phyloP scores from a whole-genome alignment of 2,797 vertebrate genomes.

The Enoplosus armatus region DNA sequence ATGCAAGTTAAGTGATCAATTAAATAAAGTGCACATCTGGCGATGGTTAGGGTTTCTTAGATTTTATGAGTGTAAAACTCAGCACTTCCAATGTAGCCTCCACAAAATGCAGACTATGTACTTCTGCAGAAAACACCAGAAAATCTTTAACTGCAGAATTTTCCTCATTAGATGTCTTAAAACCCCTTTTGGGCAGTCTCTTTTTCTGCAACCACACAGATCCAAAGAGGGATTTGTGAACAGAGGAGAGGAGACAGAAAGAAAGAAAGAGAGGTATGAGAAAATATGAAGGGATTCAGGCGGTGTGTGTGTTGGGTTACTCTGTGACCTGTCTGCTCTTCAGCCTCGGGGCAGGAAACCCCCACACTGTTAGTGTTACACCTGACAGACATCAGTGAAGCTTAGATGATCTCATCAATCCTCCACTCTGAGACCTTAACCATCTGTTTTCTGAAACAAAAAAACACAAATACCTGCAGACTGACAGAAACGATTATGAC shows the following conservation, averaged over 20 bases:
- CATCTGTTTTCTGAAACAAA: slow-evolving; percentile 38
- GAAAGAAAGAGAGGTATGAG: slow-evolving; percentile 29
- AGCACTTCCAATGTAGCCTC: slow-evolving; percentile 25
- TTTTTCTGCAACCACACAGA: slow-evolving; percentile 39
- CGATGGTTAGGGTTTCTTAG: slow-evolving; percentile 33
- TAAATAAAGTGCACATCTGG: slow-evolving; percentile 62
- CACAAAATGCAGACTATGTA: not conserved
- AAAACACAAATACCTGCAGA: slow-evolving; percentile 8
- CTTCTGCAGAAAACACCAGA: slow-evolving; percentile 27
- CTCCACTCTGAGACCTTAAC: slow-evolving; percentile 10
- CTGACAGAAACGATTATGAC: not conserved
- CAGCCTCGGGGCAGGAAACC: slow-evolving; percentile 55
- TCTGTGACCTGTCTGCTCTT: slow-evolving; percentile 51
- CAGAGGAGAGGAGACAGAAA: not conserved
- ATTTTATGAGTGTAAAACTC: slow-evolving; percentile 48
- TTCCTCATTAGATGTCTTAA: slow-evolving; percentile 22
- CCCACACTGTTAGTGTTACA: slow-evolving; percentile 59
- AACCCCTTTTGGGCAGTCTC: slow-evolving; percentile 1
- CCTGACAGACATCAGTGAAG: slow-evolving; percentile 62
- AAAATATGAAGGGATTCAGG: slow-evolving; percentile 45
- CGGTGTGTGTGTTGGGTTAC: slow-evolving; percentile 58
- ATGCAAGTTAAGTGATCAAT: slow-evolving; percentile 39
- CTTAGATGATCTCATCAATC: slow-evolving; percentile 60
- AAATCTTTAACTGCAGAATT: slow-evolving; percentile 34
- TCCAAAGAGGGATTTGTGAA: slow-evolving; percentile 21